Evolutionary conservation across 2,888 invertebrate species (phyloP), one percentile per base, ranked within the genome.

Genomic region (Patella pellucida): DNA sequence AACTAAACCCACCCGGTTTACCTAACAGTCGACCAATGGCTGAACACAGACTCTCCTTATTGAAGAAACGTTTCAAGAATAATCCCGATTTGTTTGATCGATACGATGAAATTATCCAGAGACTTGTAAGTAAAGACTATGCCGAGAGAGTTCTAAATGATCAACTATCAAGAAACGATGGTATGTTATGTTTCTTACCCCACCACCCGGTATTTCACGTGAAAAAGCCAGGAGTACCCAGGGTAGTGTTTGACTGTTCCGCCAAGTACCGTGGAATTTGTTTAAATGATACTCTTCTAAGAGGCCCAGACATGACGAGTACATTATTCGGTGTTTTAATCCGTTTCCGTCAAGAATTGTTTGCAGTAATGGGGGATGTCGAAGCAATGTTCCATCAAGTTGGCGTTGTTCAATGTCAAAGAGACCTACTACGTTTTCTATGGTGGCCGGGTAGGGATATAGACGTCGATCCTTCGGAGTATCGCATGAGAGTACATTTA

Each of bases 401-500:
- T 14, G 23, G 23, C 3, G 23, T 62, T 3, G 23, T 62, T 62
- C 62, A n/a, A 62, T 23, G 14, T 62, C 62, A 62, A 62, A 62
- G 19, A 62, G 62, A 62, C 41, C 19, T 62, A 19, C 31, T 72
- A 19, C 41, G 50, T 3, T 72, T 72, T 31, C 67, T 72, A 16
- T 72, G 62, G 72, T 72, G 72, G 72, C 72, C 62, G 1, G 31
- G 23, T 1, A 56, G 54, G 27, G 67, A 72, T 16, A n/a, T 56
- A 12, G 41, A 67, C 23, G 31, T 67, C 31, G 23, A 73, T 19
- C 31, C 67, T 12, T 19, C 19, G 16, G 73, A 73, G 14, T 73
- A 73, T 68, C 73, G 67, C 16, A 72, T 56, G 62, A 72, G 23
- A 19, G 73, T 73, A 23, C 73, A 73, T n/a, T 23, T 73, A 19